phyloP scores from a whole-genome alignment of 2,888 invertebrate genomes.

The Zaprionus obscuricornis region DNA sequence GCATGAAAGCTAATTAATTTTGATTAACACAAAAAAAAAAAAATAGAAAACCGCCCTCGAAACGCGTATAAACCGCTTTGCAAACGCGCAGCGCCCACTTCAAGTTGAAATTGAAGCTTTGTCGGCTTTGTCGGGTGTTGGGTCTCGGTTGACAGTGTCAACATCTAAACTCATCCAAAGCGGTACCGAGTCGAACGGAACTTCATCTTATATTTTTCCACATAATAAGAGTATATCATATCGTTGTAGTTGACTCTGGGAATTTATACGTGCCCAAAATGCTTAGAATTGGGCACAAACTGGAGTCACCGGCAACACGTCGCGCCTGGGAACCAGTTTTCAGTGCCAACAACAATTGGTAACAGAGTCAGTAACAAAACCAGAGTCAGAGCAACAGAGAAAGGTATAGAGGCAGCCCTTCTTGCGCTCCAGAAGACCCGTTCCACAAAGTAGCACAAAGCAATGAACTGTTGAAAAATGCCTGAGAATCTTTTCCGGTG shows the following conservation, averaged over 20 bases:
- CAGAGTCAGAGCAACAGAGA: constrained; percentile 3
- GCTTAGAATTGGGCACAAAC: constrained; percentile 62
- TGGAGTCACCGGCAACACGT: constrained; percentile 48
- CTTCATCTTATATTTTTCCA: constrained; percentile 29
- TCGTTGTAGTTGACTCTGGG: constrained; percentile 41
- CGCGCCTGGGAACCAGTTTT: constrained; percentile 66
- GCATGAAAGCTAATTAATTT: constrained; percentile 55
- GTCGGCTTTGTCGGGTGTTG: not conserved
- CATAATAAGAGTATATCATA: constrained; percentile 13
- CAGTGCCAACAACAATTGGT: constrained; percentile 52
- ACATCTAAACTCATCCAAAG: too few species aligned
- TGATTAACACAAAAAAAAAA: constrained; percentile 55
- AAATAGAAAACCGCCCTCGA: constrained; percentile 11
- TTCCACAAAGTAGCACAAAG: constrained; percentile 72
- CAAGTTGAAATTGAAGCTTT: constrained; percentile 16
- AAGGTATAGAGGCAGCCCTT: constrained; percentile 48
- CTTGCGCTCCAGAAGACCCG: constrained; percentile 54
- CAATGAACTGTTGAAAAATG: constrained; percentile 73
- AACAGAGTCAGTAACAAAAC: constrained; percentile 23
- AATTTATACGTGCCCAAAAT: constrained; percentile 49
- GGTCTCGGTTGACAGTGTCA: constrained; percentile 12
- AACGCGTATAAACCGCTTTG: not conserved
- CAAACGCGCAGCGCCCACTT: constrained; percentile 28
- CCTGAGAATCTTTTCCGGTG: constrained; percentile 74
- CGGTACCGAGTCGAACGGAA: constrained; percentile 2